These are phyloP conservation scores for Helostoma temminkii DNA, from an alignment of 2,797 vertebrate genomes.

Conservation along the genomic window DNA sequence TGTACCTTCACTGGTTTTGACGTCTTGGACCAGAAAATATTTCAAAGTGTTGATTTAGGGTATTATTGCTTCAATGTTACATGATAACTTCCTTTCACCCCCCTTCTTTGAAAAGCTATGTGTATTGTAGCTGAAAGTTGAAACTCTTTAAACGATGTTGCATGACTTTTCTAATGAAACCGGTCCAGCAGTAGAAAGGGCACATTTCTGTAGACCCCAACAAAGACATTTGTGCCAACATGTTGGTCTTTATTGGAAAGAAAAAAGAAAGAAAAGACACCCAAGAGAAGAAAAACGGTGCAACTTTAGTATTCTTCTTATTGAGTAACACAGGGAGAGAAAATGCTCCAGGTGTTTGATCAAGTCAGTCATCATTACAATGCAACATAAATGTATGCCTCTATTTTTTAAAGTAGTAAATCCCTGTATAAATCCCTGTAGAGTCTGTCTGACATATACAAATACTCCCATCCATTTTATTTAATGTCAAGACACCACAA, in stretches of 20 bases:
- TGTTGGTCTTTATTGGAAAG: constrained; percentile 10
- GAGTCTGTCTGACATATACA: constrained; percentile 21
- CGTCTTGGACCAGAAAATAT: constrained; percentile 30
- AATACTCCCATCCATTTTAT: constrained; percentile 27
- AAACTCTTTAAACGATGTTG: constrained; percentile 56
- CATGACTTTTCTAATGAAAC: constrained; percentile 49
- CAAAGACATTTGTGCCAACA: constrained; percentile 31
- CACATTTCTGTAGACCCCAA: constrained; percentile 29
- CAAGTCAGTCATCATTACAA: constrained; percentile 22
- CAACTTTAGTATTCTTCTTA: constrained; percentile 18
- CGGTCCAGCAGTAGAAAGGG: constrained; percentile 15
- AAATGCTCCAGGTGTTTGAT: constrained; percentile 29
- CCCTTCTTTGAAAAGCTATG: constrained; percentile 7
- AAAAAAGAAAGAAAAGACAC: constrained; percentile 29
- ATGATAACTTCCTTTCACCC: constrained; percentile 41
- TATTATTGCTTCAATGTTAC: constrained; percentile 22
- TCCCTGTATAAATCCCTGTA: constrained; percentile 14
- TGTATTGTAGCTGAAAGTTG: constrained; percentile 52
- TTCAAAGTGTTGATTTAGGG: constrained; percentile 49
- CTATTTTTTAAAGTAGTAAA: constrained; percentile 14
- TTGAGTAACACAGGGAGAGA: constrained; percentile 8
- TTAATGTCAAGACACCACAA: constrained; percentile 36
- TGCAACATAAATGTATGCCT: constrained; percentile 4
- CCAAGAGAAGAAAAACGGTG: constrained; percentile 14
- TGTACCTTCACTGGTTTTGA: constrained; percentile 20